These are phyloP conservation scores for Chinchilla lanigera DNA, from an alignment of 2,113 vertebrate genomes.

Conservation along the genomic window DNA sequence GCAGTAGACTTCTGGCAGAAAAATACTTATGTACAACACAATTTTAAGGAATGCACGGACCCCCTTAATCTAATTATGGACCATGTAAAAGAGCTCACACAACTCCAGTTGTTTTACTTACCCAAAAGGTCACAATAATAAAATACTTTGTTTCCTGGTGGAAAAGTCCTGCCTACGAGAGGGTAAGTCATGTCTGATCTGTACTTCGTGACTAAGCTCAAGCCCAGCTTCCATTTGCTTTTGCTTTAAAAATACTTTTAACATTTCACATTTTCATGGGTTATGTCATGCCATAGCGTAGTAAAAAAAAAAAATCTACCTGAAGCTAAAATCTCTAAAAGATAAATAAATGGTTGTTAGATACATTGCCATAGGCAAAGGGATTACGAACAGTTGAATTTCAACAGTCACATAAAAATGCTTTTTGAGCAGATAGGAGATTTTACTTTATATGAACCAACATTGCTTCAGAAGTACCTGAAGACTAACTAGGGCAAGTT, in stretches of 20 bases:
- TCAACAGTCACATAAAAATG: not conserved
- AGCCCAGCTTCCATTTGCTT: not conserved
- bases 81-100: not conserved
- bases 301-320: not conserved
- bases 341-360: not conserved
- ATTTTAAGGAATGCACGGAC: not conserved
- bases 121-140: not conserved
- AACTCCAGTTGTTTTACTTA: not conserved
- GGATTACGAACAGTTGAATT: not conserved
- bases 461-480: not conserved
- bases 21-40: not conserved
- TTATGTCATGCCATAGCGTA: not conserved
- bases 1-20: not conserved
- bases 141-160: not conserved
- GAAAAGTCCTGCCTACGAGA: not conserved
- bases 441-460: not conserved
- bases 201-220: not conserved
- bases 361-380: not conserved
- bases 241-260: not conserved
- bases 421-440: not conserved
- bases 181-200: not conserved
- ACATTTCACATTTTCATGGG: conserved; percentile 12
- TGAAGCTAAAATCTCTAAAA: not conserved
- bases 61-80: not conserved
- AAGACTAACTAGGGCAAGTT: not conserved